These are phyloP conservation scores for Hymenochirus boettgeri DNA, from an alignment of 2,113 vertebrate species.

Conservation along the genomic window DNA sequence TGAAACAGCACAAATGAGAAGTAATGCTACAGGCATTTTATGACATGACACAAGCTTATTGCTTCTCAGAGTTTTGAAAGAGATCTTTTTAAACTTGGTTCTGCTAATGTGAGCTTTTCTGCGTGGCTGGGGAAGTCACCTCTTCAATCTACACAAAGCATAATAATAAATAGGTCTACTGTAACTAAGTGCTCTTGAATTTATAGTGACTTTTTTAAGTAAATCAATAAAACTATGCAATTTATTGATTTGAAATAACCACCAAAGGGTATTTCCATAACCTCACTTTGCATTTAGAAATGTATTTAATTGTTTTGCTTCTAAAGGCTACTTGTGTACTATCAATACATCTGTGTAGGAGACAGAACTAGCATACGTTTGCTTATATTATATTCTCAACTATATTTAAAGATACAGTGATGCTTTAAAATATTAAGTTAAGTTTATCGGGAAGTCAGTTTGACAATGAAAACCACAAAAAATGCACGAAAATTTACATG, in stretches of 20 bases:
- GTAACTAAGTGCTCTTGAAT: slow-evolving; percentile 61
- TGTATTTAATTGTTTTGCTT: slow-evolving; percentile 37
- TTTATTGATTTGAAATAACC: slow-evolving; percentile 57
- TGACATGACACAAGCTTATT: no score
- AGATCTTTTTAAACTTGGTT: slow-evolving; percentile 49
- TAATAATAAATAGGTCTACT: slow-evolving; percentile 55
- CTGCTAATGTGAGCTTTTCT: slow-evolving; percentile 55
- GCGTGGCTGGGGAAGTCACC: slow-evolving; percentile 57
- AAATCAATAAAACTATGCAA: slow-evolving; percentile 59
- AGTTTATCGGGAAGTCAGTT: no score
- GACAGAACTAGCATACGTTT: neutral
- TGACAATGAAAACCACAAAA: no score
- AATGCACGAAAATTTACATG: no score
- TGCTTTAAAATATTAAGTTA: slow-evolving; percentile 12
- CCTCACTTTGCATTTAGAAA: slow-evolving; percentile 38
- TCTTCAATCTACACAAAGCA: slow-evolving; percentile 57
- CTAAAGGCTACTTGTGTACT: slow-evolving; percentile 17
- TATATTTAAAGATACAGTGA: slow-evolving; percentile 1
- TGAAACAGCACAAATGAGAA: no score
- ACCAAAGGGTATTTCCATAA: slow-evolving; percentile 50
- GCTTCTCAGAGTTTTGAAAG: neutral
- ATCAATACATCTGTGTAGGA: slow-evolving; percentile 30
- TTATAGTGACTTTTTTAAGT: slow-evolving; percentile 55
- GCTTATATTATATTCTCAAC: slow-evolving; percentile 25
- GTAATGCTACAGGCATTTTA: no score